A percentile compares a stretch with the other conserved stretches of the same genome.
phyloP scores from a whole-genome alignment of 2,888 invertebrate species.

The Sericinus montela region DNA sequence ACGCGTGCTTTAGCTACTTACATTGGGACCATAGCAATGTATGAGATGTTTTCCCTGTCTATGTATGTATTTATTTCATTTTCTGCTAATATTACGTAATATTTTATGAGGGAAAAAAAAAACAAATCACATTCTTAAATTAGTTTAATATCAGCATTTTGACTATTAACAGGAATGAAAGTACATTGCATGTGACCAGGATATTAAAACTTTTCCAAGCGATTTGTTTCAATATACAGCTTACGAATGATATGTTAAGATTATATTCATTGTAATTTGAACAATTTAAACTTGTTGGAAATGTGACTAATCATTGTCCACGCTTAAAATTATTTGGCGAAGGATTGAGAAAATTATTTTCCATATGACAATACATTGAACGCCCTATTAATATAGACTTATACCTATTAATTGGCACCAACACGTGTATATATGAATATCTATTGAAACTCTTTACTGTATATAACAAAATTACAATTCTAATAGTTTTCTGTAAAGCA shows the following conservation, averaged over 20 bases:
- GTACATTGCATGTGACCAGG: conserved; percentile 34
- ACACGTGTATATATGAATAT: conserved; percentile 29
- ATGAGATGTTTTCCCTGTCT: no score
- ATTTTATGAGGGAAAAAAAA: neutral
- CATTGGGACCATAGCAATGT: no score
- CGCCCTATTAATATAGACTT: conserved; percentile 28
- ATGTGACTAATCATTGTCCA: neutral
- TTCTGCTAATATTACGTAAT: no score
- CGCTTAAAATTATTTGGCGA: neutral
- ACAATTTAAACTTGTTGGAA: conserved; percentile 1
- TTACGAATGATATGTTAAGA: conserved; percentile 16
- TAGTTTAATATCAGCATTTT: conserved; percentile 43
- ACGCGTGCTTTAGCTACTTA: no score
- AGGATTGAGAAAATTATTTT: neutral
- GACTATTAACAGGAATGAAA: conserved; percentile 49
- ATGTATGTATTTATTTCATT: no score
- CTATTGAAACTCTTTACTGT: neutral
- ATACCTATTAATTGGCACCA: conserved; percentile 53
- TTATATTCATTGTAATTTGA: conserved; percentile 1
- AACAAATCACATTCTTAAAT: conserved; percentile 7
- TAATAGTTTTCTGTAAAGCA: neutral
- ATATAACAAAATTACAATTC: neutral
- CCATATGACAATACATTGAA: conserved; percentile 20
- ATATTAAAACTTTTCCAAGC: conserved; percentile 42
- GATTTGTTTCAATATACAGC: conserved; percentile 19